Percentiles rank a stretch among this genome's conserved stretches.
Evolutionary conservation across 2,797 vertebrate species (phyloP).

Genomic region (Crocodylus rhombifer): DNA sequence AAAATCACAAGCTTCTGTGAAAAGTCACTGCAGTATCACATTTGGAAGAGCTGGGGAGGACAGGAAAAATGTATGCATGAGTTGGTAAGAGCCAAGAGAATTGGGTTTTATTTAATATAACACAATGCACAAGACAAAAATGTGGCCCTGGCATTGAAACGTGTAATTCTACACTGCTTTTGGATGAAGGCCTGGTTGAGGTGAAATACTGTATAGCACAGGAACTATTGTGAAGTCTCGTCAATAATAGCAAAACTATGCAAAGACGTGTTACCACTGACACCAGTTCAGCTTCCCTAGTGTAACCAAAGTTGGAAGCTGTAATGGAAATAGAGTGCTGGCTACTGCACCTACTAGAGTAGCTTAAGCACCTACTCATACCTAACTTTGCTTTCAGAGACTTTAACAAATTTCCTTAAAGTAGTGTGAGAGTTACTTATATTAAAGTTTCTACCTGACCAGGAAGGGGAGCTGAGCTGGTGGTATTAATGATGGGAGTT

Average conservation of each 20-base stretch:
- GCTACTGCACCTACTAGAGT: background rate
- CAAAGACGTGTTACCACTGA: background rate
- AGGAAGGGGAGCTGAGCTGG: background rate
- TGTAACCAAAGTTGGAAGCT: background rate
- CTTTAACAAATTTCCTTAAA: background rate
- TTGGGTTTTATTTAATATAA: no score
- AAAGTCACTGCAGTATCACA: no score
- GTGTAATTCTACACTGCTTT: background rate
- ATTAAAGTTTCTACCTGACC: background rate
- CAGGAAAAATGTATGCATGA: no score
- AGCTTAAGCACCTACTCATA: background rate
- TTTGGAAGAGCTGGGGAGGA: no score
- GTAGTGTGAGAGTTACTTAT: no score
- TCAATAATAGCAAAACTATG: no score
- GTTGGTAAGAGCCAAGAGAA: no score
- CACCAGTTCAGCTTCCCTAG: background rate
- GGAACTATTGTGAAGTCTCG: no score
- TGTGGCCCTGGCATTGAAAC: constrained; percentile 12
- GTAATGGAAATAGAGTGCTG: background rate
- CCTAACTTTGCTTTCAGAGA: background rate
- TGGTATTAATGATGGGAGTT: background rate
- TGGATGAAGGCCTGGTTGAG: background rate
- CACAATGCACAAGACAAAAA: background rate
- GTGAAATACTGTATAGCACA: background rate
- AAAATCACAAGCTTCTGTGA: no score